phyloP scores from a whole-genome alignment of 2,888 invertebrate genomes.

The Luperina testacea region DNA sequence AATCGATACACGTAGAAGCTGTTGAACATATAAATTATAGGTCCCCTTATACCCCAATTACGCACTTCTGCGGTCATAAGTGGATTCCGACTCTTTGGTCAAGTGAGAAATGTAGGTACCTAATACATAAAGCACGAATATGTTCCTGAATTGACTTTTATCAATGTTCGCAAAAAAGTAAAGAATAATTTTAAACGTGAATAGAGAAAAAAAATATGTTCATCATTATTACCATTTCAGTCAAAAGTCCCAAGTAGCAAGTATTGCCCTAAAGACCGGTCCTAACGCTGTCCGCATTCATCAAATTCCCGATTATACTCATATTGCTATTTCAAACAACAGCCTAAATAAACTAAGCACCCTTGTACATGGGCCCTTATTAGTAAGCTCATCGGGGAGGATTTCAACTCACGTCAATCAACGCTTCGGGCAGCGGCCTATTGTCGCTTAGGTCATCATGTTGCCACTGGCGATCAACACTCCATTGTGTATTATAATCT shows the following conservation, averaged over 20 bases:
- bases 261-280: background rate
- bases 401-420: constrained; percentile 27
- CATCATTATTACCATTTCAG: background rate
- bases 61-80: constrained; percentile 10
- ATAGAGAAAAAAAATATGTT: background rate
- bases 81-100: constrained; percentile 28
- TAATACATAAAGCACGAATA: constrained; percentile 1
- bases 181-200: background rate
- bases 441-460: constrained; percentile 35
- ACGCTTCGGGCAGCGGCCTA: constrained; percentile 7
- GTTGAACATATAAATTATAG: constrained; percentile 10
- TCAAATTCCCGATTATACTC: background rate
- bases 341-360: background rate
- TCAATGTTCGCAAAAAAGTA: background rate
- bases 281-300: background rate
- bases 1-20: constrained; percentile 22
- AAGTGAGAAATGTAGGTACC: constrained; percentile 16
- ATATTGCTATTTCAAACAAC: constrained; percentile 4
- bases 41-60: constrained; percentile 33
- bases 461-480: constrained; percentile 21
- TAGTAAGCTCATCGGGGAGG: constrained; percentile 17
- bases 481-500: constrained; percentile 14
- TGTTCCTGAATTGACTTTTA: background rate
- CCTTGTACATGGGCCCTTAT: background rate
- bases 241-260: background rate